Evolutionary conservation across 2,797 vertebrate genomes (phyloP).

Genomic region (Nannoperca australis): DNA sequence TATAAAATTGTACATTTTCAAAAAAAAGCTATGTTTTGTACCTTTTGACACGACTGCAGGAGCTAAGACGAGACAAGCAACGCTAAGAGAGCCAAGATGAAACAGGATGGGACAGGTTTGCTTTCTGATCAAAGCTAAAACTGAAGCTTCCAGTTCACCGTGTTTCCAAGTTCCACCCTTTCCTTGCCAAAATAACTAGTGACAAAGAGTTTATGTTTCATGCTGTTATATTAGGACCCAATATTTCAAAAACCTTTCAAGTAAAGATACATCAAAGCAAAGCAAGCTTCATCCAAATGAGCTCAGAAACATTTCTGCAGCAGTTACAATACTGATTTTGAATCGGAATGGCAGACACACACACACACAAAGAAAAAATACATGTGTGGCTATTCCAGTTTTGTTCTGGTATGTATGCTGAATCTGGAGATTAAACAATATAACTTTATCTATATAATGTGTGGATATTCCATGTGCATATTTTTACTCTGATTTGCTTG

Average conservation of each 20-base stretch:
- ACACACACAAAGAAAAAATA: no score
- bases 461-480: background rate
- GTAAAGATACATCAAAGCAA: background rate
- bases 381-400: background rate
- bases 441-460: background rate
- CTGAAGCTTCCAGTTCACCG: conserved; percentile 11
- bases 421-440: background rate
- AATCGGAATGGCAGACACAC: background rate
- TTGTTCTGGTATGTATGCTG: background rate
- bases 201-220: background rate
- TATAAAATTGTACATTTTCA: background rate
- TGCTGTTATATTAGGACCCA: conserved; percentile 4
- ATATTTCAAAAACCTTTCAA: conserved; percentile 2
- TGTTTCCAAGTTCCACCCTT: conserved; percentile 19
- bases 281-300: conserved; percentile 12
- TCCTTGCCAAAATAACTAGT: background rate
- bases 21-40: background rate
- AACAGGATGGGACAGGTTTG: background rate
- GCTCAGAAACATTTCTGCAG: background rate
- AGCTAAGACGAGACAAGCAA: background rate
- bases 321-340: background rate
- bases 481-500: background rate
- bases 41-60: background rate
- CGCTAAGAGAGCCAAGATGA: background rate
- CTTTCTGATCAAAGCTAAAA: conserved; percentile 38